Base-by-base conservation (phyloP, 2,797 vertebrate genomes). In the Catostomus latipinnis region DNA sequence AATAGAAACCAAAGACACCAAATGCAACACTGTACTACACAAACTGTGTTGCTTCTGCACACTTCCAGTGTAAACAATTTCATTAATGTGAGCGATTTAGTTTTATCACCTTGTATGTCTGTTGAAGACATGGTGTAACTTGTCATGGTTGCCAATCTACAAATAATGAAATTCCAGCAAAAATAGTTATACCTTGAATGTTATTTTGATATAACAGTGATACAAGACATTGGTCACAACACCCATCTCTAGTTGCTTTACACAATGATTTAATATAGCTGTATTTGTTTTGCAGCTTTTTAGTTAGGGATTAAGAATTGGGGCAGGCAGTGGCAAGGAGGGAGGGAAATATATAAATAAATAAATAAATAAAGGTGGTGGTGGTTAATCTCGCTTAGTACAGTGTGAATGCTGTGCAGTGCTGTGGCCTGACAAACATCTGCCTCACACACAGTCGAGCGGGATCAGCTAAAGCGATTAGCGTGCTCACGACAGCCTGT, bases 391-490 rank as follows among this genome's bases (percentile, higher is more conserved):
- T 93, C 86, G 81, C 85, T 90, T 88, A 87, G 87, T 91, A 88
- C 73, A 80, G 52, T 86, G 87, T 87, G 88, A 88, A 87, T 86
- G 85, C 85, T 90, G 91, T 89, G 90, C 90, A 93, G 87, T 88
- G 87, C 81, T 85, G 84, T 83, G 86, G 78, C 88, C 84, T 86
- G 88, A 88, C 87, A 90, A 94, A 92, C 94, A 94, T 93, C 91
- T 94, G 91, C 90, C 88, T 90, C 22, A 1, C 86, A 83, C 78
- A 85, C 87, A 90, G 89, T 86, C 87, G 84, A 90, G 86, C 81
- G 84, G 89, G 92, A 93, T 93, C 93, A 92, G 91, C 92, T 92
- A 89, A 92, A 91, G 90, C 89, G 92, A 94, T 94, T 94, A 94
- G 86, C 83, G 88, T 82, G 86, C 86, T 90, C 89, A 89, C 83